Conservation (phyloP, 2,797 vertebrate species). For the Poecilia wingei region DNA sequence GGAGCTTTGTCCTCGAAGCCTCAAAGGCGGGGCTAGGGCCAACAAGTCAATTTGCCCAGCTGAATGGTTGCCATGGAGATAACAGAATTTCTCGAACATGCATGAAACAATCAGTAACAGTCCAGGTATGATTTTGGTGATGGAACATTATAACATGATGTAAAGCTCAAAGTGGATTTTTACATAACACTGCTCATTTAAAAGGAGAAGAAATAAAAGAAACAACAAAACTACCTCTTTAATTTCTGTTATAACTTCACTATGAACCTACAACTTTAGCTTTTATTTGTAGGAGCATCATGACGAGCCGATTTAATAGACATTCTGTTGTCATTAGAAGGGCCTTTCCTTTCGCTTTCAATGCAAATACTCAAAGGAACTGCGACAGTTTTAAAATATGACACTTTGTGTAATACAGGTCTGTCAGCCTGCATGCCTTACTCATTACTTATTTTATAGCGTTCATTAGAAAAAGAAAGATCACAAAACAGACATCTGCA, state of each 20-base stretch:
- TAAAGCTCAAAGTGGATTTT: no score
- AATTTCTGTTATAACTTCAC: conserved; percentile 44
- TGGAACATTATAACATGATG: no score
- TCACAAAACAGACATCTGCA: conserved; percentile 17
- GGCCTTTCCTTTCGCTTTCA: conserved; percentile 1
- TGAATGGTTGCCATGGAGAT: no score
- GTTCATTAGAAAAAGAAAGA: conserved; percentile 47
- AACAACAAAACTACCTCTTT: conserved; percentile 45
- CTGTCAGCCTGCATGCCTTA: conserved; percentile 23
- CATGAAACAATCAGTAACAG: no score
- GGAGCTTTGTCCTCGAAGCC: no score
- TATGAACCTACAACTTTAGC: conserved; percentile 32
- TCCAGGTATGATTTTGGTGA: no score
- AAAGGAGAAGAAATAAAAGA: conserved; percentile 35
- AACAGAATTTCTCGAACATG: no score
- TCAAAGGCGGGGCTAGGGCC: no score
- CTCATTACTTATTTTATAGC: conserved; percentile 39
- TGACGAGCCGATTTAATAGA: conserved; percentile 25
- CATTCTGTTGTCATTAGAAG: conserved; percentile 14
- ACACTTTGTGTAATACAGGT: conserved; percentile 6
- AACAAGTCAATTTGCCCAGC: no score
- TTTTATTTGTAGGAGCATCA: not conserved
- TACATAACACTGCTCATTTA: not conserved
- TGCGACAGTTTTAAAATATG: conserved; percentile 9
- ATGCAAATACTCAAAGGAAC: conserved; percentile 12